Evolutionary conservation across 2,797 vertebrate genomes (phyloP).

Genomic region (Craterocephalus amniculus): DNA sequence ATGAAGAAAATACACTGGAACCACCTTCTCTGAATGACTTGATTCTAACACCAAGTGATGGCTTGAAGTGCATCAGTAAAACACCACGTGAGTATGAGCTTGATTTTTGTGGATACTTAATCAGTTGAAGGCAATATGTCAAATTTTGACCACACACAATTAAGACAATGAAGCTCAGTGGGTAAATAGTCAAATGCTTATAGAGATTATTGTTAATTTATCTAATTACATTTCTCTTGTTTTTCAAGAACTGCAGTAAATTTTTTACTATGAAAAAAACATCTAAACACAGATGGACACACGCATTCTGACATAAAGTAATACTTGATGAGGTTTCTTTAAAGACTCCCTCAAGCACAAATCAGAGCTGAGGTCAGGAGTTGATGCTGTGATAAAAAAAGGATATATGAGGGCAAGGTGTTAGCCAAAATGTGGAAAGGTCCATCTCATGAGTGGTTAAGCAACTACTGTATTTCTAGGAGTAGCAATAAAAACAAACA

Average conservation of each 20-base stretch:
- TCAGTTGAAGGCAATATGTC: neutral
- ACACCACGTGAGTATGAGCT: neutral
- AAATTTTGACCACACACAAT: neutral
- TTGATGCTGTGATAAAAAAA: slow-evolving; percentile 63
- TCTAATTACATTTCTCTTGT: slow-evolving; percentile 6
- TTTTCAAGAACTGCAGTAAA: slow-evolving; percentile 17
- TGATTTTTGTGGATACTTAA: neutral
- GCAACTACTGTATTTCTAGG: slow-evolving; percentile 52
- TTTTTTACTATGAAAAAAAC: slow-evolving; percentile 40
- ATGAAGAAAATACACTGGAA: slow-evolving; percentile 1
- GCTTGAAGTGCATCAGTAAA: neutral
- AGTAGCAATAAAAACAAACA: slow-evolving; percentile 56
- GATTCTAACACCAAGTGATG: neutral
- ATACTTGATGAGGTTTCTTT: slow-evolving; percentile 62
- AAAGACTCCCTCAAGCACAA: slow-evolving; percentile 66
- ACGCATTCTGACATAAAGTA: slow-evolving; percentile 53
- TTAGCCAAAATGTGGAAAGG: slow-evolving; percentile 55
- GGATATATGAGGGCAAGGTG: slow-evolving; percentile 58
- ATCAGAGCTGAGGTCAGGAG: slow-evolving; percentile 70
- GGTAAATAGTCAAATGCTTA: slow-evolving; percentile 3
- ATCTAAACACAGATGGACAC: slow-evolving; percentile 56
- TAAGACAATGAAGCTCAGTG: slow-evolving; percentile 6
- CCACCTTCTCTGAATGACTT: neutral
- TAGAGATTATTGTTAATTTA: slow-evolving; percentile 22
- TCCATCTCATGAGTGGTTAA: slow-evolving; percentile 50